These are phyloP conservation scores for Drosophila baimaii DNA, from an alignment of 1,140 invertebrate species.

Conservation along the genomic window DNA sequence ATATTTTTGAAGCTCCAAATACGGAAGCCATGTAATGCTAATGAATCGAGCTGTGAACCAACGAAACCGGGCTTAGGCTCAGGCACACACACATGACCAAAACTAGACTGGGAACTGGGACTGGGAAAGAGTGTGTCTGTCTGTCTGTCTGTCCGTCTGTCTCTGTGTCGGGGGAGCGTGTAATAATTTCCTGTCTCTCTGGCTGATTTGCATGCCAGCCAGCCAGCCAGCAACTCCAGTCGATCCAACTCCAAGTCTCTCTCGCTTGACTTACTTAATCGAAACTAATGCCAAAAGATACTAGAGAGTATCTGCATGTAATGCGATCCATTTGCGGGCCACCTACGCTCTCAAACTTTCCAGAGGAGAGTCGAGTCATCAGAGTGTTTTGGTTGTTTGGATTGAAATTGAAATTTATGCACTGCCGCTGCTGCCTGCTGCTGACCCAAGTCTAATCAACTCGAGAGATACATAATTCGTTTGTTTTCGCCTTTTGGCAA, in stretches of 20 bases:
- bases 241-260: neutral
- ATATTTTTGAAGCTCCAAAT: conserved; percentile 58
- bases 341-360: conserved; percentile 38
- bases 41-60: conserved; percentile 59
- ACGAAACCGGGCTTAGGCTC: conserved; percentile 42
- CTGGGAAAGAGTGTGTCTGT: neutral
- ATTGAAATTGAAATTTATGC: conserved; percentile 35
- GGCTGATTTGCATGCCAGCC: conserved; percentile 68
- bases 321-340: conserved; percentile 50
- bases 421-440: neutral
- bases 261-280: conserved; percentile 49
- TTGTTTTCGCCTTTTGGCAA: conserved; percentile 39
- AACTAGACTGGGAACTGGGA: conserved; percentile 34
- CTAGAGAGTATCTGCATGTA: conserved; percentile 32
- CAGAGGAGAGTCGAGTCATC: conserved; percentile 1
- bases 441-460: conserved; percentile 31
- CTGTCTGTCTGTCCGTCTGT: neutral
- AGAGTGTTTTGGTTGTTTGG: too few species aligned
- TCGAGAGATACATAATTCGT: conserved; percentile 29
- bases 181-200: conserved; percentile 78
- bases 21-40: conserved; percentile 81
- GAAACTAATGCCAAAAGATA: conserved; percentile 43
- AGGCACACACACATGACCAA: conserved; percentile 51
- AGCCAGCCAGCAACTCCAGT: too few species aligned
- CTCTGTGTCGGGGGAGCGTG: conserved; percentile 10